These are phyloP conservation scores for Callipepla californica DNA, from an alignment of 2,113 vertebrate species.

Conservation along the genomic window DNA sequence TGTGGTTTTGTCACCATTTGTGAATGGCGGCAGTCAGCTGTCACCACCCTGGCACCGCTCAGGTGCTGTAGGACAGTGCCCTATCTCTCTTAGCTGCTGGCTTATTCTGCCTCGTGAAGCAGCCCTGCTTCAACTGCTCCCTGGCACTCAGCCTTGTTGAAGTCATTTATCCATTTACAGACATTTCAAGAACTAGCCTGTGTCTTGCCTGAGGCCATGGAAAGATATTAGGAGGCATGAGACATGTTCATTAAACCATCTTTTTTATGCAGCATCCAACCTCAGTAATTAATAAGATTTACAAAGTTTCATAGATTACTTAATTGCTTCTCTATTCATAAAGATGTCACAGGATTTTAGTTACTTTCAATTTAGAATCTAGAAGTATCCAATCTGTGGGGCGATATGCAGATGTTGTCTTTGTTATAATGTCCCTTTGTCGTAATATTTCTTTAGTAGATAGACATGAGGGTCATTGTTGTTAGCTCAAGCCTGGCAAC, in stretches of 20 bases:
- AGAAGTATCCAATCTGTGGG: background rate
- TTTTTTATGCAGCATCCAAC: background rate
- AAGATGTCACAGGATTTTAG: slow-evolving; percentile 12
- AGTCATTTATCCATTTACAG: background rate
- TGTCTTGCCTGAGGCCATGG: slow-evolving; percentile 5
- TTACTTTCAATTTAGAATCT: background rate
- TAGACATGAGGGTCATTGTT: background rate
- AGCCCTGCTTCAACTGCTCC: background rate
- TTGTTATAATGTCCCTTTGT: background rate
- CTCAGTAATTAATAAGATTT: slow-evolving; percentile 28
- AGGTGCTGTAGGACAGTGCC: background rate
- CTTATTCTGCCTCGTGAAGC: background rate
- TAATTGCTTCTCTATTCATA: slow-evolving; percentile 26
- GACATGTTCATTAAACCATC: background rate
- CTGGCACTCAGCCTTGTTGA: background rate
- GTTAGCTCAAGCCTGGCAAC: background rate
- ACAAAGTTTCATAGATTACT: background rate
- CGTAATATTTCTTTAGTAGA: background rate
- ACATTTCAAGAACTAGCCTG: background rate
- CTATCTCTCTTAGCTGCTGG: background rate
- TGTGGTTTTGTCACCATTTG: background rate
- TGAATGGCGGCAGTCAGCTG: background rate
- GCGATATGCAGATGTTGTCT: background rate
- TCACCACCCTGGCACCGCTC: accelerated
- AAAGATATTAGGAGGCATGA: background rate